These are phyloP conservation scores for Calliphora vomitoria DNA, from an alignment of 2,888 invertebrate genomes.

Conservation along the genomic window DNA sequence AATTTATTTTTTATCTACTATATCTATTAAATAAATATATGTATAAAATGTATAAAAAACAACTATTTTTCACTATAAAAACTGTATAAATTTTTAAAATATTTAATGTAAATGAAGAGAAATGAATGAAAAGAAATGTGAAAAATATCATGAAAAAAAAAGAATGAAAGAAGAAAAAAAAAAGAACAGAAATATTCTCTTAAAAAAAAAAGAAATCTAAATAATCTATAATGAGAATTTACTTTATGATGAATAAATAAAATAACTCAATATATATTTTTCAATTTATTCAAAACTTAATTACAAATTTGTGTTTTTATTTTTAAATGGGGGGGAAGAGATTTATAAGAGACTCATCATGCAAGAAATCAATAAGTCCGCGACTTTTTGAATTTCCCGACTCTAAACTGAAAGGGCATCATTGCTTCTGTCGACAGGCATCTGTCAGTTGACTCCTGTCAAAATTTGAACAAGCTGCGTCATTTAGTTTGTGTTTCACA, in stretches of 20 bases:
- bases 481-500: no score
- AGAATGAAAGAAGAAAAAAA: conserved; percentile 44
- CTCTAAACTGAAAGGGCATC: no score
- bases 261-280: conserved; percentile 77
- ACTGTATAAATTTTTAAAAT: conserved; percentile 42
- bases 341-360: neutral
- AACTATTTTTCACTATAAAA: conserved; percentile 59
- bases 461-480: no score
- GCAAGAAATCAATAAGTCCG: neutral
- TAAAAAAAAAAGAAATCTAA: conserved; percentile 58
- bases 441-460: no score
- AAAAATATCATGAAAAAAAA: conserved; percentile 69
- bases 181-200: conserved; percentile 25
- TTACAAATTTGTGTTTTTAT: conserved; percentile 61
- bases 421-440: no score
- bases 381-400: no score
- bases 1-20: conserved; percentile 56
- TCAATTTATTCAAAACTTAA: conserved; percentile 74
- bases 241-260: conserved; percentile 54
- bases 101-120: conserved; percentile 3
- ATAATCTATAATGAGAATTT: conserved; percentile 74
- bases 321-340: neutral
- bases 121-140: neutral
- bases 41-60: conserved; percentile 39
- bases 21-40: conserved; percentile 9